These are phyloP conservation scores for Corynorhinus townsendii DNA, from an alignment of 2,113 vertebrate genomes.

Conservation along the genomic window DNA sequence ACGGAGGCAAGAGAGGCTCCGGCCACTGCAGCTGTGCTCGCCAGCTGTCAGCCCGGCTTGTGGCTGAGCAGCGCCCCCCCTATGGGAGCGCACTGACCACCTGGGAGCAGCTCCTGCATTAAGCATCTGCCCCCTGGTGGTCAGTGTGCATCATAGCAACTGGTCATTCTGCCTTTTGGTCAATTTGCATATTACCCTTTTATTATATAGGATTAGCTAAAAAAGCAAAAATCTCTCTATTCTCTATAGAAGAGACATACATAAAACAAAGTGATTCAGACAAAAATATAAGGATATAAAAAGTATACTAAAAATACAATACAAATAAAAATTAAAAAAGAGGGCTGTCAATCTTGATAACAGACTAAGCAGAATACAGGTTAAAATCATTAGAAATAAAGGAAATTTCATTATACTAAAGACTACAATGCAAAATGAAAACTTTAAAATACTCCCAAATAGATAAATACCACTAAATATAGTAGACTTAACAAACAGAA, in stretches of 20 bases:
- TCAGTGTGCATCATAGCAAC: no score
- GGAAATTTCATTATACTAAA: neutral
- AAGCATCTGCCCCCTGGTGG: no score
- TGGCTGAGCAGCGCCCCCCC: no score
- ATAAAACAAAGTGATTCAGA: conserved; percentile 15
- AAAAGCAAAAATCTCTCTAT: conserved; percentile 6
- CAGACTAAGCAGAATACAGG: neutral
- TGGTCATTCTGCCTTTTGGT: no score
- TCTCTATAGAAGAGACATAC: neutral
- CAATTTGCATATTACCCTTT: no score
- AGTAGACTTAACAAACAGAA: neutral
- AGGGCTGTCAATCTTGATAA: neutral
- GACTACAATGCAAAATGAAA: neutral
- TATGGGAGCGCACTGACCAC: no score
- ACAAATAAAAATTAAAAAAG: neutral
- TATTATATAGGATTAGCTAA: neutral
- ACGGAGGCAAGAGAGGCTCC: no score
- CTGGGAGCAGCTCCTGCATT: no score
- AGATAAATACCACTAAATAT: neutral
- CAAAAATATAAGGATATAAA: conserved; percentile 1
- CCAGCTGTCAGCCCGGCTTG: no score
- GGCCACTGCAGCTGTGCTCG: accelerated
- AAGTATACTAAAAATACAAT: neutral
- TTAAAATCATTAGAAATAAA: neutral
- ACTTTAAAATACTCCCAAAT: neutral